A percentile compares a stretch with the other conserved stretches of the same genome.
phyloP scores from a whole-genome alignment of 2,888 invertebrate species.

The Ormyrus nitidulus region DNA sequence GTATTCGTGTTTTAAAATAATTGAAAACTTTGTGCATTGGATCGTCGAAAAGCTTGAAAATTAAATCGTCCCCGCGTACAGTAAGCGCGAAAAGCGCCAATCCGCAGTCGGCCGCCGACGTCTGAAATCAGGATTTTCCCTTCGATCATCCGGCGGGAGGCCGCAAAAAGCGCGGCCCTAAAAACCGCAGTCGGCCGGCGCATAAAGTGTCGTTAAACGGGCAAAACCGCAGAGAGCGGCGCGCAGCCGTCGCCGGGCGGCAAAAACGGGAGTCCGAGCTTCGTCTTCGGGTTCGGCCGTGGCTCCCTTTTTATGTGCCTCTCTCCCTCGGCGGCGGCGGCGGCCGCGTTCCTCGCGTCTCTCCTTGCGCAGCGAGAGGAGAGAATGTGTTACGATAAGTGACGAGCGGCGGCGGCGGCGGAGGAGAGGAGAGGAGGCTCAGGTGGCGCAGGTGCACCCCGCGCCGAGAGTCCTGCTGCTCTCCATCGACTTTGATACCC shows the following conservation, averaged over 20 bases:
- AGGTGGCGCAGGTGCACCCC: slow-evolving; percentile 59
- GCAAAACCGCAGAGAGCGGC: not conserved
- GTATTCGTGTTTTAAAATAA: no score
- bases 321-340: not conserved
- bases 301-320: no score
- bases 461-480: slow-evolving; percentile 41
- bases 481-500: slow-evolving; percentile 1
- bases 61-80: no score
- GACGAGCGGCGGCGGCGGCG: slow-evolving; percentile 47
- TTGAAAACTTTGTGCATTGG: no score
- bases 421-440: slow-evolving; percentile 50
- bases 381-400: slow-evolving; percentile 39
- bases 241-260: not conserved
- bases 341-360: not conserved
- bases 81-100: no score
- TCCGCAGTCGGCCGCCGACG: no score
- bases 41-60: no score
- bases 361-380: not conserved
- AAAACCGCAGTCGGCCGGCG: no score
- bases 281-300: not conserved
- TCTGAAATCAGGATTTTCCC: no score
- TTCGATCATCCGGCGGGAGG: no score
- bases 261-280: slow-evolving; percentile 2
- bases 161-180: no score
- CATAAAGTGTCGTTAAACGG: slow-evolving; percentile 37